Percentiles rank a stretch among this genome's conserved stretches.
Evolutionary conservation across 2,888 invertebrate genomes (phyloP).

Genomic region (Selenia dentaria): DNA sequence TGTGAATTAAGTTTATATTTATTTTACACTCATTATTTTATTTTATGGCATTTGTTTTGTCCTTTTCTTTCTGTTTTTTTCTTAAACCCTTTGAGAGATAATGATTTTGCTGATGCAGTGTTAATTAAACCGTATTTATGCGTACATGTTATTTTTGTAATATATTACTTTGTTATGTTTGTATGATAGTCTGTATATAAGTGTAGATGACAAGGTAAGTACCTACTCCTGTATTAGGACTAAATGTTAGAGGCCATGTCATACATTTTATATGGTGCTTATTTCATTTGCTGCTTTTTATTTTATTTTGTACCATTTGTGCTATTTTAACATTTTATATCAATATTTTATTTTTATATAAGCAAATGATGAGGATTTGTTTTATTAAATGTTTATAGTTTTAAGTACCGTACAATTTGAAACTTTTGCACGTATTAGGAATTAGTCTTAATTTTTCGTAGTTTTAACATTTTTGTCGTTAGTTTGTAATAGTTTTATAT

Average conservation of each 20-base stretch:
- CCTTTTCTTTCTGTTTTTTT: neutral
- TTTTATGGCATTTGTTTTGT: constrained; percentile 30
- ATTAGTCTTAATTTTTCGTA: constrained; percentile 4
- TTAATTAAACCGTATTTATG: constrained; percentile 31
- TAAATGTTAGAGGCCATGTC: constrained; percentile 55
- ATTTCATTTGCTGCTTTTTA: constrained; percentile 70
- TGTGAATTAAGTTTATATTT: constrained; percentile 2
- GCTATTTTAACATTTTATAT: constrained; percentile 23
- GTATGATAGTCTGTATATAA: constrained; percentile 29
- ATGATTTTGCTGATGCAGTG: constrained; percentile 59
- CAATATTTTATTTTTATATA: constrained; percentile 27
- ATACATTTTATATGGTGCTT: constrained; percentile 56
- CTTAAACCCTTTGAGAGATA: constrained; percentile 1
- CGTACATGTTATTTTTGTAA: constrained; percentile 19
- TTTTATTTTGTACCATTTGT: constrained; percentile 46
- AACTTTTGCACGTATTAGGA: constrained; percentile 25
- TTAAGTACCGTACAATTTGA: too few species aligned
- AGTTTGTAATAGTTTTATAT: constrained; percentile 6
- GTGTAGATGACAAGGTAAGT: constrained; percentile 46
- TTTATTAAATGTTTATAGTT: neutral
- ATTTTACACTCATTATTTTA: constrained; percentile 29
- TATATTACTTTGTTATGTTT: constrained; percentile 30
- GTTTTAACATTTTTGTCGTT: constrained; percentile 6
- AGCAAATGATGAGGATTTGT: constrained; percentile 51
- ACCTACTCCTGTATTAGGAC: constrained; percentile 41